Conservation (phyloP, 2,888 invertebrate species). For the Carcina quercana region DNA sequence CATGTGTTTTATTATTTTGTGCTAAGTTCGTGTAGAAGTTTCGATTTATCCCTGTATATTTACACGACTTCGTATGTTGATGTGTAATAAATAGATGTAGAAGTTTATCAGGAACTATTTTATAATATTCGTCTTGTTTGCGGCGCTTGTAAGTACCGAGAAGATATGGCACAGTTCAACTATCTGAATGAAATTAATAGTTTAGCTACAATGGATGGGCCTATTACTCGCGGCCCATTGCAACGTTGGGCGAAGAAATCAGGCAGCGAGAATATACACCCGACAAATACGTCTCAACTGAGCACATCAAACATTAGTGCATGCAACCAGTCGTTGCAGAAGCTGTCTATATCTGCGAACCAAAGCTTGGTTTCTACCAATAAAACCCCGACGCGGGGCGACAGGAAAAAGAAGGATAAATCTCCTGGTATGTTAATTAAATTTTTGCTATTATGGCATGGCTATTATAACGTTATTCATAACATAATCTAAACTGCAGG, state of each 20-base stretch:
- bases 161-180: slow-evolving; percentile 84
- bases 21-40: not conserved
- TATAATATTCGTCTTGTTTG: not conserved
- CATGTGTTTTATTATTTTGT: not conserved
- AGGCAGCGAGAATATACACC: slow-evolving; percentile 75
- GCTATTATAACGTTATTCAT: no score
- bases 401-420: slow-evolving; percentile 74
- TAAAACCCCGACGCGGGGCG: slow-evolving; percentile 72
- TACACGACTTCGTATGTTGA: not conserved
- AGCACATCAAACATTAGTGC: slow-evolving; percentile 71
- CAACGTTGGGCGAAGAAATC: slow-evolving; percentile 88
- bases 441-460: no score
- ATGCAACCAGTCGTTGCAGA: slow-evolving; percentile 79
- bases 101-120: no score
- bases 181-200: slow-evolving; percentile 87
- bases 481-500: no score
- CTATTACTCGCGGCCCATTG: slow-evolving; percentile 83
- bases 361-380: slow-evolving; percentile 66
- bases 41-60: no score
- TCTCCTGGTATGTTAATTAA: slow-evolving; percentile 75
- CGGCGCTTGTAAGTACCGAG: no score
- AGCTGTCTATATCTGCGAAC: slow-evolving; percentile 74
- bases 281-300: no score
- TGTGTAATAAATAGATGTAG: no score
- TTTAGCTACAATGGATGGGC: slow-evolving; percentile 85